Base-by-base conservation (phyloP, 2,797 vertebrate species). In the Epinephelus malabaricus region DNA sequence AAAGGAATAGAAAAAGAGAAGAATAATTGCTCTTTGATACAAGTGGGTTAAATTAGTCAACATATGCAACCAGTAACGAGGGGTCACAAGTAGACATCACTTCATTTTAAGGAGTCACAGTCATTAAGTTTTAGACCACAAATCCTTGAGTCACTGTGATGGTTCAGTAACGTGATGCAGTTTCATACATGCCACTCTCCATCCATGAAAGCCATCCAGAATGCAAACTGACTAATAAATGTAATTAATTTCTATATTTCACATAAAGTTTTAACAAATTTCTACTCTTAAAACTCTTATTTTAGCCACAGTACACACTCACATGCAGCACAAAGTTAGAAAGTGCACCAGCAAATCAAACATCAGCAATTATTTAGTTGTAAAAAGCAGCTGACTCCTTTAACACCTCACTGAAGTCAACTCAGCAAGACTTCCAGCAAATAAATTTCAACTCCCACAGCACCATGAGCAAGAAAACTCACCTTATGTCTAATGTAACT, bases 361-460 rank as follows among this genome's bases (percentile, higher is more conserved):
- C 64, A 45, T 11, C 14, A 46, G 34, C 40, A 10, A 38, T 15
- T 3, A 49, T 1, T 61, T 6, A 3, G 19, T 6, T 49, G 5
- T 9, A 34, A 61, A 60, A 15, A 65, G 19, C 47, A 23, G 19
- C 25, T 38, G 53, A 54, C 50, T 81, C 38, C 25, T 9, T 55
- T 55, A 67, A 54, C 53, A 55, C 19, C 7, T 83, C 49, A 53
- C 6, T 18, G 18, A 55, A 56, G 15, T 55, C 54, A 30, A 18
- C 3, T 51, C 49, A 60, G 51, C 49, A 67, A 67, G 43, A 40
- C 56, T 51, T n/a, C 55, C 60, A 49, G 46, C 19, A 40, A 73
- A 69, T 51, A 72, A 71, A 60, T 46, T 15, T 49, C 6, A n/a
- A 25, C n/a, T 50, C 27, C 21, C 23, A 21, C 21, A 0, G 3